These are phyloP conservation scores for Epinephelus fuscoguttatus DNA, from an alignment of 2,113 vertebrate genomes.

Conservation along the genomic window DNA sequence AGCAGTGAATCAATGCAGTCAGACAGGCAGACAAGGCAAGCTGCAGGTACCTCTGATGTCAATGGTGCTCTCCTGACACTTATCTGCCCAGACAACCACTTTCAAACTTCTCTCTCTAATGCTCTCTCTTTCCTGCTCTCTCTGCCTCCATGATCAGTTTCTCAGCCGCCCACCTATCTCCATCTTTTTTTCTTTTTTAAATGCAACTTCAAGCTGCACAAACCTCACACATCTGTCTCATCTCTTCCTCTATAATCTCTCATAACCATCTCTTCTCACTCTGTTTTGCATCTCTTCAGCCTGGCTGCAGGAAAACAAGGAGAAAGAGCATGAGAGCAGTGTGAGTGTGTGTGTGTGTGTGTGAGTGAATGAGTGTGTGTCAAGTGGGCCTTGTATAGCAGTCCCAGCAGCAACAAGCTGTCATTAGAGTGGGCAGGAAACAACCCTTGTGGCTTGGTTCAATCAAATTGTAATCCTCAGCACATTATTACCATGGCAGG, in stretches of 20 bases:
- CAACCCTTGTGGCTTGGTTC: conserved; percentile 84
- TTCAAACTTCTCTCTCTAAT: conserved; percentile 48
- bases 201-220: conserved; percentile 35
- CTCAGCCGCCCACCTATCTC: conserved; percentile 9
- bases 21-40: conserved; percentile 64
- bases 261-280: conserved; percentile 40
- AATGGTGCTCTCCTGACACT: conserved; percentile 63
- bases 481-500: conserved; percentile 84
- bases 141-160: conserved; percentile 24
- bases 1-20: conserved; percentile 62
- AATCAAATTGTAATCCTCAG: conserved; percentile 86
- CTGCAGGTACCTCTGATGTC: conserved; percentile 73
- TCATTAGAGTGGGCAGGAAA: conserved; percentile 86
- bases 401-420: conserved; percentile 84
- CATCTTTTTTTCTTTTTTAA: conserved; percentile 20
- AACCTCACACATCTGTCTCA: conserved; percentile 42
- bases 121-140: conserved; percentile 25
- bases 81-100: conserved; percentile 64
- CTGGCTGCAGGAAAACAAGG: conserved; percentile 45
- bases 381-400: conserved; percentile 77
- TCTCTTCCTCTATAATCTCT: conserved; percentile 50
- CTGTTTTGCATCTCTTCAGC: conserved; percentile 51
- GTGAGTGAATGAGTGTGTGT: conserved; percentile 61
- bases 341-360: conserved; percentile 5
- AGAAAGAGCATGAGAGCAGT: conserved; percentile 9